These are phyloP conservation scores for Melozone crissalis DNA, from an alignment of 2,113 vertebrate species.

Conservation along the genomic window DNA sequence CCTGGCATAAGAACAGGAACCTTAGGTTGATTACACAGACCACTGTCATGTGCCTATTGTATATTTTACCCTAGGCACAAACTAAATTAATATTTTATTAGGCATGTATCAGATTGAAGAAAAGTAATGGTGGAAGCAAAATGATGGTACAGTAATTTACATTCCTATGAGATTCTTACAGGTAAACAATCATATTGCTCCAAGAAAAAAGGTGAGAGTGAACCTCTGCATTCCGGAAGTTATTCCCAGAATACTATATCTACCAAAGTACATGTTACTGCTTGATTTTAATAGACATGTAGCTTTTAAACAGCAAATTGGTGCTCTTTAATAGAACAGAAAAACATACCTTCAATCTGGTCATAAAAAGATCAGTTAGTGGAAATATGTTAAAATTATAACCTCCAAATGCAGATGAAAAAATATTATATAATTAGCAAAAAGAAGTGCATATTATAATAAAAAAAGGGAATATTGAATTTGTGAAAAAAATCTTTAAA, in stretches of 20 bases:
- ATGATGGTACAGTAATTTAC: background rate
- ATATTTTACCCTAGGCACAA: background rate
- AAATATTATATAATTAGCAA: background rate
- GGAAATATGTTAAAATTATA: background rate
- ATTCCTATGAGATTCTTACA: constrained; percentile 22
- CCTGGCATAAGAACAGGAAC: background rate
- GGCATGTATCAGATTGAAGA: background rate
- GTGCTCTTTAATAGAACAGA: background rate
- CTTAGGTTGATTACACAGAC: background rate
- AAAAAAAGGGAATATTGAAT: background rate
- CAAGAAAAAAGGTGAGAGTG: background rate
- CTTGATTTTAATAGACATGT: background rate
- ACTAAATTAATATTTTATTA: constrained; percentile 2
- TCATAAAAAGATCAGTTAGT: background rate
- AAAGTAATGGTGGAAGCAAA: background rate
- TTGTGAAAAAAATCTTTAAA: background rate
- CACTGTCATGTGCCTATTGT: background rate
- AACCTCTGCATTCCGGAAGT: background rate
- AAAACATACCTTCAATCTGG: background rate
- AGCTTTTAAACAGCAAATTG: background rate
- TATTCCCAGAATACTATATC: background rate
- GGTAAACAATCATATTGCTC: constrained; percentile 26
- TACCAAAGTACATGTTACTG: background rate
- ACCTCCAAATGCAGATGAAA: background rate
- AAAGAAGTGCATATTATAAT: background rate